Conservation (phyloP, 2,797 vertebrate species). For the Diglossa cyanea region DNA sequence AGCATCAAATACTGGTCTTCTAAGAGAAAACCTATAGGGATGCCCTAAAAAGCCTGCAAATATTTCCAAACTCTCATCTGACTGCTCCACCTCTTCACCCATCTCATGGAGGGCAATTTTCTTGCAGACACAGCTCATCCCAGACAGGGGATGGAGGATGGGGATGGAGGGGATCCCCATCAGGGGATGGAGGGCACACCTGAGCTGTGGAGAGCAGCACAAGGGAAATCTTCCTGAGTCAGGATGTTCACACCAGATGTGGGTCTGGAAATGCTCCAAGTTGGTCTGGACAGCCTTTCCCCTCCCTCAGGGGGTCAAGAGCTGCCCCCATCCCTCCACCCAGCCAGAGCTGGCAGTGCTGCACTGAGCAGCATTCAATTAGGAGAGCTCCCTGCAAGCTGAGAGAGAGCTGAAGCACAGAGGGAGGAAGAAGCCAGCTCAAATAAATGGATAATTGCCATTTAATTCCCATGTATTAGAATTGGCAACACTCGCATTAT, state of each 20-base stretch:
- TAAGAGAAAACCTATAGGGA: neutral
- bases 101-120: neutral
- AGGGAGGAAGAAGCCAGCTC: slow-evolving; percentile 37
- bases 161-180: neutral
- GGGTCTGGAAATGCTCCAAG: neutral
- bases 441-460: slow-evolving; percentile 52
- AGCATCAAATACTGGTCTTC: neutral
- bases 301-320: neutral
- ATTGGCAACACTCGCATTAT: slow-evolving; percentile 2
- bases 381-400: neutral
- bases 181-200: neutral
- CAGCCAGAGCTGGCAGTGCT: neutral
- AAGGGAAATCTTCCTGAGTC: fast-evolving
- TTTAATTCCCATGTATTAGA: slow-evolving; percentile 41
- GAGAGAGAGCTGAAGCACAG: neutral
- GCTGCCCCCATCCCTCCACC: neutral
- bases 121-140: neutral
- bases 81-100: neutral
- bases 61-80: neutral
- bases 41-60: fast-evolving
- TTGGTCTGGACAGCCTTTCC: neutral
- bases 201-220: neutral
- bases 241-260: neutral
- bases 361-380: neutral
- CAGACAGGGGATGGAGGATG: neutral